Evolutionary conservation across 1,140 invertebrate genomes (phyloP).

Genomic region (Bombus waltoni): DNA sequence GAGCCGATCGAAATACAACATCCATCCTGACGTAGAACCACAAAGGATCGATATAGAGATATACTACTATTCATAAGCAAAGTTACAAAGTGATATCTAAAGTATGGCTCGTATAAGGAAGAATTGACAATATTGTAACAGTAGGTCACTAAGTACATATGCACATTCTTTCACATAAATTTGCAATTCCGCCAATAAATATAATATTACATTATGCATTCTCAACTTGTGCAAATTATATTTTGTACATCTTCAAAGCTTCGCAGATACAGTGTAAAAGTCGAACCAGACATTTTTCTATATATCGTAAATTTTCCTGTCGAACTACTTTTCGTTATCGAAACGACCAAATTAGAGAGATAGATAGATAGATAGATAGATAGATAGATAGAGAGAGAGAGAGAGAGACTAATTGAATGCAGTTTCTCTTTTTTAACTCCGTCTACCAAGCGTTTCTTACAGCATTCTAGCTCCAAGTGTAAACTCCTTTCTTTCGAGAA

Average conservation of each 20-base stretch:
- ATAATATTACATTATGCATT: background rate
- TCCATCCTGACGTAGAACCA: too few species aligned
- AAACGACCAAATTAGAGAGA: background rate
- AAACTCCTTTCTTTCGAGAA: background rate
- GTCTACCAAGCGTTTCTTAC: background rate
- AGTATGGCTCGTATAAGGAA: background rate
- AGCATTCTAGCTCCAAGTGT: background rate
- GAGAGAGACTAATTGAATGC: background rate
- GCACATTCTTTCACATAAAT: too few species aligned
- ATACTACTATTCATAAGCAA: background rate
- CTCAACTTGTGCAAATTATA: background rate
- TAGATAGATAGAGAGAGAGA: too few species aligned
- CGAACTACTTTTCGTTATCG: slow-evolving; percentile 10
- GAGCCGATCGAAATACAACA: too few species aligned
- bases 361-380: too few species aligned
- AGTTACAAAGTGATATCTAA: background rate
- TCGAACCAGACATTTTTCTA: too few species aligned
- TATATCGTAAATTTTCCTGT: too few species aligned
- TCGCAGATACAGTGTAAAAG: background rate
- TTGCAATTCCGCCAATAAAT: background rate
- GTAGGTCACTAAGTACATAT: too few species aligned
- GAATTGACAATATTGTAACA: too few species aligned
- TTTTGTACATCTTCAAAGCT: background rate
- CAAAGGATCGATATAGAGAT: background rate
- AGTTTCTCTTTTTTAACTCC: slow-evolving; percentile 11